A percentile compares a stretch with the other conserved stretches of the same genome.
Evolutionary conservation across 2,888 invertebrate genomes (phyloP).

Genomic region (Calameuta filiformis): DNA sequence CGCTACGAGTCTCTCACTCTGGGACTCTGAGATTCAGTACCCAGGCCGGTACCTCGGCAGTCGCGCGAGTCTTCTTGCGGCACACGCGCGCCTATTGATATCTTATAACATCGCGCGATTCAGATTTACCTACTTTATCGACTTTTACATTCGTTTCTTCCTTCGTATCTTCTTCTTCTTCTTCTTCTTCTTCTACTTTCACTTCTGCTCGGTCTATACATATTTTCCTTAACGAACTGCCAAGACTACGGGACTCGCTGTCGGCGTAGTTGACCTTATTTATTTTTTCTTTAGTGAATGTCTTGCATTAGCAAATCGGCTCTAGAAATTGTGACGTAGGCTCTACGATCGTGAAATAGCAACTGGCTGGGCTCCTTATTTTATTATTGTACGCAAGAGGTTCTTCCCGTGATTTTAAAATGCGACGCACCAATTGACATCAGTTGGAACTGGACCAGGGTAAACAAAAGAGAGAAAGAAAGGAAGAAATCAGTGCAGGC

Average conservation of each 20-base stretch:
- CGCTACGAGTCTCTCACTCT: constrained; percentile 46
- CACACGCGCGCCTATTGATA: constrained; percentile 36
- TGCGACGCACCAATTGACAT: not conserved
- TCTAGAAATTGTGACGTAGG: too few relatives aligned
- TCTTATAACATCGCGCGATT: not conserved
- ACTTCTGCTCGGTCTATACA: too few relatives aligned
- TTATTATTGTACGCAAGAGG: not conserved
- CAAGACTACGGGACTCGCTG: too few relatives aligned
- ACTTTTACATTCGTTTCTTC: too few relatives aligned
- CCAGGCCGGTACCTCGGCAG: constrained; percentile 54
- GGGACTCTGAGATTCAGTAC: not conserved
- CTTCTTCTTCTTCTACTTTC: too few relatives aligned
- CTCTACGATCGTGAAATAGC: too few relatives aligned
- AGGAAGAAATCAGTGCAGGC: not conserved
- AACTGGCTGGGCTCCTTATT: not conserved
- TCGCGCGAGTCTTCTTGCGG: constrained; percentile 55
- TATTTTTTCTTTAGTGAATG: too few relatives aligned
- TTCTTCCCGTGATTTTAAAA: not conserved
- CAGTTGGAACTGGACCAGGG: not conserved
- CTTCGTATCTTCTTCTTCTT: too few relatives aligned
- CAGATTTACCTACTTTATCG: too few relatives aligned
- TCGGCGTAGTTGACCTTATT: too few relatives aligned
- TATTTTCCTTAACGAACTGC: too few relatives aligned
- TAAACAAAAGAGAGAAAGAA: not conserved
- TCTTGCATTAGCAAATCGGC: too few relatives aligned